Conservation (phyloP, 2,113 vertebrate species). For the Tetrao urogallus region DNA sequence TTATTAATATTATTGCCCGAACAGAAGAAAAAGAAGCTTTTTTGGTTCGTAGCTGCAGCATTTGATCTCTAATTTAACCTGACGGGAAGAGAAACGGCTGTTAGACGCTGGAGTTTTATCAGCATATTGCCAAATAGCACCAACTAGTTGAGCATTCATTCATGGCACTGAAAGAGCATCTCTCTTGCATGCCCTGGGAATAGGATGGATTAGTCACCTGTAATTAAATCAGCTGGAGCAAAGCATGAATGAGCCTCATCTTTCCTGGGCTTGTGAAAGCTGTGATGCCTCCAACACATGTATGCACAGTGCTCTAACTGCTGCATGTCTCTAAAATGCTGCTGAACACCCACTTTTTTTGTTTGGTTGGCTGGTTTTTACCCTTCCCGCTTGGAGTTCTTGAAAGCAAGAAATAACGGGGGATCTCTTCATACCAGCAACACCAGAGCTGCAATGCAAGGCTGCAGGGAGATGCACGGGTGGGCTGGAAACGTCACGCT, state of each 20-base stretch:
- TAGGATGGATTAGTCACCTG: neutral
- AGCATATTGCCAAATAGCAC: neutral
- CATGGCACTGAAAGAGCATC: neutral
- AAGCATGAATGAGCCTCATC: neutral
- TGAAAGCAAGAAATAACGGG: neutral
- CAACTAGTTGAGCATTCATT: neutral
- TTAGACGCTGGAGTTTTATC: neutral
- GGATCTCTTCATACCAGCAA: neutral
- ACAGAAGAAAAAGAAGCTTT: neutral
- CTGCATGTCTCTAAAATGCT: accelerated
- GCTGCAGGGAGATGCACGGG: neutral
- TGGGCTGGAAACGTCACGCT: accelerated
- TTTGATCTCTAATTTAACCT: conserved; percentile 48
- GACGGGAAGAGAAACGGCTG: conserved; percentile 4
- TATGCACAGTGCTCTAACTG: accelerated
- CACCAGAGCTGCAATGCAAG: neutral
- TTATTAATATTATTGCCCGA: neutral
- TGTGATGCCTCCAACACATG: neutral
- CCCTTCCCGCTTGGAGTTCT: accelerated
- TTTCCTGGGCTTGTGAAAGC: neutral
- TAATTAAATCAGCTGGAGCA: conserved; percentile 1
- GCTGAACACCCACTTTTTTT: neutral
- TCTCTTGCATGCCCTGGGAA: neutral
- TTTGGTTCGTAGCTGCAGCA: neutral
- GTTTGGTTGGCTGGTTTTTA: neutral